Conservation (phyloP, 1,140 invertebrate genomes). For the Luehdorfia chinensis region DNA sequence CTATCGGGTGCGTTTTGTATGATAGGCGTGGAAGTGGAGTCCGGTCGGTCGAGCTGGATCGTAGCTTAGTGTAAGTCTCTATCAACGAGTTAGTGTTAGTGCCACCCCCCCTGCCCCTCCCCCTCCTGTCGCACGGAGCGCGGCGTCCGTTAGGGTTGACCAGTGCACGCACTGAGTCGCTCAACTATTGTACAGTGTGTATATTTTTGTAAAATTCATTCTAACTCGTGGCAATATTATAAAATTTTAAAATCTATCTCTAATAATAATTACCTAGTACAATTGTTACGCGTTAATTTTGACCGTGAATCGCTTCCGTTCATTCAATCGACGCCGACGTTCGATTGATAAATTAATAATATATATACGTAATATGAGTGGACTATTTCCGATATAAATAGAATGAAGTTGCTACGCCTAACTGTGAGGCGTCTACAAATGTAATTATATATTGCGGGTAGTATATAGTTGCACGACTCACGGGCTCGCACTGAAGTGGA, state of each 20-base stretch:
- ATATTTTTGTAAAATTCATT: constrained; percentile 75
- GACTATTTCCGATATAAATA: no score
- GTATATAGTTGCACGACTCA: no score
- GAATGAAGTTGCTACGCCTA: no score
- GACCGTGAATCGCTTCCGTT: constrained; percentile 13
- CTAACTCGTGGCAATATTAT: constrained; percentile 71
- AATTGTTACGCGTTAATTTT: constrained; percentile 52
- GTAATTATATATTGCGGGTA: no score
- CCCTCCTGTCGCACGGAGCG: neutral
- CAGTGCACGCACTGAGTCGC: constrained; percentile 51
- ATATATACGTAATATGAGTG: no score
- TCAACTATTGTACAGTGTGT: constrained; percentile 70
- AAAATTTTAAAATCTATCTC: constrained; percentile 60
- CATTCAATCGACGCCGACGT: no score
- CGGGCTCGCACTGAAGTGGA: no score
- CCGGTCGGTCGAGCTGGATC: neutral
- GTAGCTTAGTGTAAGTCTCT: constrained; percentile 50
- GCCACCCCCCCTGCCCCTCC: constrained; percentile 5
- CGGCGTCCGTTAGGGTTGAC: constrained; percentile 29
- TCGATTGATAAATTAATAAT: no score
- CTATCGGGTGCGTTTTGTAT: constrained; percentile 3
- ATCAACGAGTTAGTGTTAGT: constrained; percentile 71
- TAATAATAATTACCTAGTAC: constrained; percentile 65
- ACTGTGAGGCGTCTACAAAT: no score
- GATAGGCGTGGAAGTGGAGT: constrained; percentile 1